Evolutionary conservation across 1,140 invertebrate species (phyloP).

Genomic region (Piezodorus guildinii): DNA sequence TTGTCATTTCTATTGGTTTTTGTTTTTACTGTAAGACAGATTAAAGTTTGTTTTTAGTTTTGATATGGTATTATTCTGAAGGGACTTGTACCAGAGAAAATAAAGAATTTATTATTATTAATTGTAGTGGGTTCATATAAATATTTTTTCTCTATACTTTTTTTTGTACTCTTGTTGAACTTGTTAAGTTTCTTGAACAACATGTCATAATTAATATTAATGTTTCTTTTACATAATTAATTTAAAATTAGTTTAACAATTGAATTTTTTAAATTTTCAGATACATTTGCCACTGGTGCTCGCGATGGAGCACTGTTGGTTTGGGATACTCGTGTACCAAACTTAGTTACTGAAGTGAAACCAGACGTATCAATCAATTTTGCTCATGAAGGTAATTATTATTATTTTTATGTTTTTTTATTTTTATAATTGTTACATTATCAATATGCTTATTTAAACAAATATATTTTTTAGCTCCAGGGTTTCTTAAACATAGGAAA

Average conservation of each 20-base stretch:
- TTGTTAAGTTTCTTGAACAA: too few relatives aligned
- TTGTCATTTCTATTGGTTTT: too few relatives aligned
- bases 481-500: not conserved
- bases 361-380: conserved; percentile 33
- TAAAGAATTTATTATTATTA: too few relatives aligned
- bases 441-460: not conserved
- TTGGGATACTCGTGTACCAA: conserved; percentile 52
- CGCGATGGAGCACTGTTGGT: conserved; percentile 72
- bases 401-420: not conserved
- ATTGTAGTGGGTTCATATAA: too few relatives aligned
- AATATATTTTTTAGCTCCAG: not conserved
- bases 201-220: too few relatives aligned
- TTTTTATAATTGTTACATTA: not conserved
- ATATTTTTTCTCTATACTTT: too few relatives aligned
- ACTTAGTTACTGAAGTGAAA: conserved; percentile 17
- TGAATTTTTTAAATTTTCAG: conserved; percentile 2
- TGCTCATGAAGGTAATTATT: conserved; percentile 16
- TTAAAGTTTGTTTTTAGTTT: too few relatives aligned
- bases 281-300: conserved; percentile 70
- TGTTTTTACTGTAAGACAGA: too few relatives aligned
- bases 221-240: too few relatives aligned
- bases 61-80: too few relatives aligned
- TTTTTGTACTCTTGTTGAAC: too few relatives aligned
- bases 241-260: not conserved
- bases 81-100: too few relatives aligned